Evolutionary conservation across 2,888 invertebrate species (phyloP).

Genomic region (Thereva unica): DNA sequence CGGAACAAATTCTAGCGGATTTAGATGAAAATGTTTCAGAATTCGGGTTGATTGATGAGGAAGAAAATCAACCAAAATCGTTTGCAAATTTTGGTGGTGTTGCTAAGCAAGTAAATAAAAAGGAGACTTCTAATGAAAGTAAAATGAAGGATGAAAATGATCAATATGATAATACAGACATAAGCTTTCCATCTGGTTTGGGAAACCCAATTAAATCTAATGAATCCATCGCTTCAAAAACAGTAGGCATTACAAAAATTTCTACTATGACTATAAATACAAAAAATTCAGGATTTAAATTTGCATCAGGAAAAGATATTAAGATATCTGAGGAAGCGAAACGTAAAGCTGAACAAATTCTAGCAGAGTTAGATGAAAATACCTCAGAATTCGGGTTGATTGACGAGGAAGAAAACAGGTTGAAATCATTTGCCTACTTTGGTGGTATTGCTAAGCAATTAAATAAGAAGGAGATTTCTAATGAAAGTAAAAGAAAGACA

Average conservation of each 20-base stretch:
- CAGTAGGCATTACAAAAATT: slow-evolving; percentile 53
- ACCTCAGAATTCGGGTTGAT: too few species aligned
- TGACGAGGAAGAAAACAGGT: not conserved
- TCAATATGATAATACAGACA: too few species aligned
- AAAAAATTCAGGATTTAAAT: slow-evolving; percentile 48
- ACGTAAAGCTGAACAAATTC: slow-evolving; percentile 51
- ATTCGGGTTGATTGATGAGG: too few species aligned
- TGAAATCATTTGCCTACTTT: not conserved
- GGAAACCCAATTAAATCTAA: too few species aligned
- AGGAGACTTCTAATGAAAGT: too few species aligned
- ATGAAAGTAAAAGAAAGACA: too few species aligned
- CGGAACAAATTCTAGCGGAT: too few species aligned
- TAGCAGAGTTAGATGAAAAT: slow-evolving; percentile 44
- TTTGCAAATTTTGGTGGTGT: not conserved
- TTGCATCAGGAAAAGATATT: slow-evolving; percentile 55
- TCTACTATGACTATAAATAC: not conserved
- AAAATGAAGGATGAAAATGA: too few species aligned
- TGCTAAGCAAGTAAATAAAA: not conserved
- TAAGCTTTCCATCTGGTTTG: too few species aligned
- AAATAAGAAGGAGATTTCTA: not conserved
- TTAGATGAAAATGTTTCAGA: too few species aligned
- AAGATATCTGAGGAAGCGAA: slow-evolving; percentile 53
- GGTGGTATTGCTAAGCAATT: not conserved
- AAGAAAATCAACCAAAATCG: too few species aligned
- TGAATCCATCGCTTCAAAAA: slow-evolving; percentile 43